phyloP scores from a whole-genome alignment of 2,797 vertebrate genomes.

The Coreius guichenoti region DNA sequence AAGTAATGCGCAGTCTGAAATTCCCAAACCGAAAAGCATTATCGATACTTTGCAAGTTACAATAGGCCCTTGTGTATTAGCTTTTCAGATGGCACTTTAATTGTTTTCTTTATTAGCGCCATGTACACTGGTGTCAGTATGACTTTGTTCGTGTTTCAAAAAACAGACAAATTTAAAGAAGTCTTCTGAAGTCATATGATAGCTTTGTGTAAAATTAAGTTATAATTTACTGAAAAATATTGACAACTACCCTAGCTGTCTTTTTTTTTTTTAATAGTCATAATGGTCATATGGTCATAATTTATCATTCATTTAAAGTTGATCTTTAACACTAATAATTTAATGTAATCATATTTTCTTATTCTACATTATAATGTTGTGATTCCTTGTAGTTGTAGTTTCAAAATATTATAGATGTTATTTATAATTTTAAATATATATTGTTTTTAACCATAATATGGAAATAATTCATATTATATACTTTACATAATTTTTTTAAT shows the following conservation, averaged over 20 bases:
- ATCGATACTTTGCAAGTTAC: constrained; percentile 12
- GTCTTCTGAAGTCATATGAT: not conserved
- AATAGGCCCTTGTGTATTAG: constrained; percentile 11
- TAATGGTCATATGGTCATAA: too few relatives aligned
- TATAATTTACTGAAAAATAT: not conserved
- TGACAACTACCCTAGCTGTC: not conserved
- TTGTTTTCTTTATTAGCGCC: not conserved
- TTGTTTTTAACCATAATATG: not conserved
- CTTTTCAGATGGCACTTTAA: constrained; percentile 4
- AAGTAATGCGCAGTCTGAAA: constrained; percentile 36
- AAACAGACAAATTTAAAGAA: too few relatives aligned
- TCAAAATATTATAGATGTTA: not conserved
- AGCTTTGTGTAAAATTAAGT: not conserved
- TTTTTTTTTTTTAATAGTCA: not conserved
- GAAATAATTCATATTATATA: not conserved
- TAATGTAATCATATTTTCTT: not conserved
- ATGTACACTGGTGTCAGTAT: not conserved
- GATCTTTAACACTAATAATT: not conserved
- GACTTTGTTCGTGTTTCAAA: not conserved
- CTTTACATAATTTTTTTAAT: not conserved
- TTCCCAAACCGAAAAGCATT: constrained; percentile 38
- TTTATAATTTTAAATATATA: not conserved
- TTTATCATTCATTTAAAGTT: not conserved
- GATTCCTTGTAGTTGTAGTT: not conserved
- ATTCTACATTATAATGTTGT: not conserved